phyloP scores from a whole-genome alignment of 2,888 invertebrate genomes.

The Drosophila macrospina region DNA sequence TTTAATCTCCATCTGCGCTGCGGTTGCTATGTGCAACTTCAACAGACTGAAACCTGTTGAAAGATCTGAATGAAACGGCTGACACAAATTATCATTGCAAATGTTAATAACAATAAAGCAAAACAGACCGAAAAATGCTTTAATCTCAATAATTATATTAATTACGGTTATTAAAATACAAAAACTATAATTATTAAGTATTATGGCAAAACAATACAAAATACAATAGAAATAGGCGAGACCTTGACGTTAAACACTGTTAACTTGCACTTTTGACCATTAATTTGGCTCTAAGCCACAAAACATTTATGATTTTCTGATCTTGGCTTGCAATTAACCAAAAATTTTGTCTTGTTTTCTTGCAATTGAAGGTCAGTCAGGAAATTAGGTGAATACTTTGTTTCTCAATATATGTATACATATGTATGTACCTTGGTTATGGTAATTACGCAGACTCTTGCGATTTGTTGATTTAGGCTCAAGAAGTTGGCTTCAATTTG shows the following conservation, averaged over 20 bases:
- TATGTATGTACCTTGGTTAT: no score
- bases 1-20: not conserved
- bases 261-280: conserved; percentile 46
- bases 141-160: conserved; percentile 57
- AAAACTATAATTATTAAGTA: conserved; percentile 24
- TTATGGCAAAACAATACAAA: conserved; percentile 15
- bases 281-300: conserved; percentile 20
- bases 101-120: conserved; percentile 28
- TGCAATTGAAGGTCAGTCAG: conserved; percentile 66
- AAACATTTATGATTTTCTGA: conserved; percentile 21
- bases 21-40: not conserved
- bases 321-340: conserved; percentile 39
- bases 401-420: no score
- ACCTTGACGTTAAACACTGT: conserved; percentile 50
- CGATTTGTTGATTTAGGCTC: conserved; percentile 59
- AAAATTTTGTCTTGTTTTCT: conserved; percentile 15
- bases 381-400: conserved; percentile 53
- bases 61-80: conserved; percentile 24
- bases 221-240: conserved; percentile 11
- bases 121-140: conserved; percentile 31
- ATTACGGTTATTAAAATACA: conserved; percentile 48
- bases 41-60: conserved; percentile 25
- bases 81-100: conserved; percentile 30
- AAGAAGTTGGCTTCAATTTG: conserved; percentile 46
- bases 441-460: conserved; percentile 59